phyloP scores from a whole-genome alignment of 2,888 invertebrate species.

The Hypolimnas misippus region DNA sequence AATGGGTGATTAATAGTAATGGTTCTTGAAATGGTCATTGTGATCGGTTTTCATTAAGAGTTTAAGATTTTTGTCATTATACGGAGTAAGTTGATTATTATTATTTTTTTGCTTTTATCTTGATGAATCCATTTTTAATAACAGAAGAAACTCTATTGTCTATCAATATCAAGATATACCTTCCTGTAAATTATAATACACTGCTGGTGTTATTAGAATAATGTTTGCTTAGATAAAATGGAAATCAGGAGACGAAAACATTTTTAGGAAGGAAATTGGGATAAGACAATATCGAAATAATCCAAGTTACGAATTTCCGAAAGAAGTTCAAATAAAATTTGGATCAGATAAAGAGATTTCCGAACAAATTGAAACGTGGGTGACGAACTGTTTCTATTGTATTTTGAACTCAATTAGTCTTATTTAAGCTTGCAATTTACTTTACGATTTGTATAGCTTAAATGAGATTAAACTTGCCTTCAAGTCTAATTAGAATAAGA shows the following conservation, averaged over 20 bases:
- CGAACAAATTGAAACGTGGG: neutral
- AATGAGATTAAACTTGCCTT: neutral
- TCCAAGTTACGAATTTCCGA: neutral
- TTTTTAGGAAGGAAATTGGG: neutral
- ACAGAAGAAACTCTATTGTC: neutral
- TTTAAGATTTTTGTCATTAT: no score
- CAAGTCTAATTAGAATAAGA: conserved; percentile 1
- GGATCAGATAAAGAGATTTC: neutral
- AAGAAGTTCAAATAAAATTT: neutral
- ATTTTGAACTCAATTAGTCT: neutral
- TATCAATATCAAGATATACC: neutral
- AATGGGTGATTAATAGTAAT: no score
- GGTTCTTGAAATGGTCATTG: no score
- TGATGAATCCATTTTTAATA: no score
- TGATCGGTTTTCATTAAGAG: no score
- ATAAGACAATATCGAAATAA: neutral
- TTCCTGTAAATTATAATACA: no score
- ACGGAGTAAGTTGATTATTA: no score
- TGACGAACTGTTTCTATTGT: neutral
- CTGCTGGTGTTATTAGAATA: neutral
- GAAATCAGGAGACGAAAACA: neutral
- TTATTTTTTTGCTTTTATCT: no score
- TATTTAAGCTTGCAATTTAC: neutral
- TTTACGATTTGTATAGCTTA: neutral
- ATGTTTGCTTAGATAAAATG: neutral